Percentiles rank a stretch among this genome's conserved stretches.
These are phyloP conservation scores for Caenorhabditis angaria DNA, from an alignment of 2,888 invertebrate genomes.

Conservation along the genomic window DNA sequence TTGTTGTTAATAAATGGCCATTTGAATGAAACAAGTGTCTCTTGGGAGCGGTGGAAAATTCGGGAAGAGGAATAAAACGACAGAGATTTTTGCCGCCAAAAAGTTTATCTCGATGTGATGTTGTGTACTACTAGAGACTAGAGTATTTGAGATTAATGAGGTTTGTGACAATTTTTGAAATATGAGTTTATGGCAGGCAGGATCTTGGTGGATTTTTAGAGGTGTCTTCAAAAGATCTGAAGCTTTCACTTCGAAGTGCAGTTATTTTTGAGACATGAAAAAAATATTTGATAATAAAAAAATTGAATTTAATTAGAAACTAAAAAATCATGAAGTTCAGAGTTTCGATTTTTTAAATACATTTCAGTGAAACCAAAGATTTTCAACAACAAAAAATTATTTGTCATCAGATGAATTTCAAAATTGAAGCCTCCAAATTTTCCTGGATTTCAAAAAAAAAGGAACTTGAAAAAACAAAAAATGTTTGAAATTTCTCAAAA, in stretches of 20 bases:
- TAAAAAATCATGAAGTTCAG: no score
- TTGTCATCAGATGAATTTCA: no score
- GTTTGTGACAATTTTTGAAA: not conserved
- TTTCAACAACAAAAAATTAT: not conserved
- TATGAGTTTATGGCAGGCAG: not conserved
- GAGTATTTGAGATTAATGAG: not conserved
- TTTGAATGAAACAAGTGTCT: constrained; percentile 3
- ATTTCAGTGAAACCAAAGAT: no score
- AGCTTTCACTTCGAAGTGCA: not conserved
- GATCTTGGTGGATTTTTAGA: not conserved
- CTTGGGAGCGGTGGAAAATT: not conserved
- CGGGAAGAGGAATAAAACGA: no score
- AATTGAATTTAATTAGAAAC: no score
- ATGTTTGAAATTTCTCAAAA: no score
- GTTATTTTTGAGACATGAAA: not conserved
- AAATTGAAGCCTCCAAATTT: no score
- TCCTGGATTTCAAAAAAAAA: not conserved
- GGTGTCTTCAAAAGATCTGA: not conserved
- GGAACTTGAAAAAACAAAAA: not conserved
- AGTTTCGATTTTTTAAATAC: no score
- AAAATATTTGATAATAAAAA: no score
- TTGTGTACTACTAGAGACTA: not conserved
- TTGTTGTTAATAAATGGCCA: constrained; percentile 4
- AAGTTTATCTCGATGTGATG: not conserved
- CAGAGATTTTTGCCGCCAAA: no score